phyloP scores from a whole-genome alignment of 1,140 invertebrate species.

The Helicorthomorpha holstii region DNA sequence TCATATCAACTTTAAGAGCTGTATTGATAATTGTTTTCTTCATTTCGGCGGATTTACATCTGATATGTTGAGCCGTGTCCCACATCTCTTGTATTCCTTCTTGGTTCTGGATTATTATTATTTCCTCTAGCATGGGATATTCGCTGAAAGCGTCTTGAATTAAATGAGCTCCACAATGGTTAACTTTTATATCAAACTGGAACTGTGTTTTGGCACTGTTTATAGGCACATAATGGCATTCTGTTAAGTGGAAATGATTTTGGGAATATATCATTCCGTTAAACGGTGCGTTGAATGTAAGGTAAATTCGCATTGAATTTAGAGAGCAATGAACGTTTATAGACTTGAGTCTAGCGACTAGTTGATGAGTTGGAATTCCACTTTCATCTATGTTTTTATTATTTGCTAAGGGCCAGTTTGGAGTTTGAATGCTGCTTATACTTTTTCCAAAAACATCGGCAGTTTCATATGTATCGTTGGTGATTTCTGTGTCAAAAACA shows the following conservation, averaged over 20 bases:
- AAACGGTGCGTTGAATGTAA: conserved; percentile 56
- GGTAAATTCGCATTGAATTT: conserved; percentile 62
- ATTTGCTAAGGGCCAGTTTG: too few species aligned
- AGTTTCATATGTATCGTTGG: too few species aligned
- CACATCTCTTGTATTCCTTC: conserved; percentile 40
- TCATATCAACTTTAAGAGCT: conserved; percentile 56
- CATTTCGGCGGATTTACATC: conserved; percentile 65
- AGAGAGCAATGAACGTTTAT: conserved; percentile 60
- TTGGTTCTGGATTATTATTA: conserved; percentile 60
- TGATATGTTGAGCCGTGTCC: conserved; percentile 56
- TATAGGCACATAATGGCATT: conserved; percentile 51
- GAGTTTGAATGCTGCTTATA: too few species aligned
- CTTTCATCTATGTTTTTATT: too few species aligned
- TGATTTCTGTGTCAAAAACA: too few species aligned
- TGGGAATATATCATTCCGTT: conserved; percentile 67
- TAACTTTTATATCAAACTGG: conserved; percentile 53
- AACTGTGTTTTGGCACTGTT: conserved; percentile 49
- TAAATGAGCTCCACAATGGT: conserved; percentile 61
- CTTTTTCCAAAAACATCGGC: too few species aligned
- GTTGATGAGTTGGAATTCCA: too few species aligned
- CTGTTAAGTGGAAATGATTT: conserved; percentile 48
- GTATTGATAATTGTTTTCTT: conserved; percentile 53
- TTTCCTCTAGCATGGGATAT: conserved; percentile 61
- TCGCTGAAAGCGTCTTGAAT: conserved; percentile 51
- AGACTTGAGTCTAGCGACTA: too few species aligned